These are phyloP conservation scores for Cynodonichthys magdalenae DNA, from an alignment of 2,797 vertebrate species.

Conservation along the genomic window DNA sequence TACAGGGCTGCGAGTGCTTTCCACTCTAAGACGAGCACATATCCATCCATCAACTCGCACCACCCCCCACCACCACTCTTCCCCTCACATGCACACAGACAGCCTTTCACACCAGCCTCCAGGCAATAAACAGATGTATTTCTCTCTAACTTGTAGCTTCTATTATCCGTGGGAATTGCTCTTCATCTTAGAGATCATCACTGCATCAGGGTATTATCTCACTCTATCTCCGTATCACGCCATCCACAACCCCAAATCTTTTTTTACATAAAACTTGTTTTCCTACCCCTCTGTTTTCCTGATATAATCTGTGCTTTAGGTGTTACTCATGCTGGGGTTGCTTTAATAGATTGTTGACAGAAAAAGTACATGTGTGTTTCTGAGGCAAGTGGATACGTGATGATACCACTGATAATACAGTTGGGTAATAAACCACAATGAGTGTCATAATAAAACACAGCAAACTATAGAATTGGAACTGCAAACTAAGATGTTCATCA, in stretches of 20 bases:
- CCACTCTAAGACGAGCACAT: constrained; percentile 26
- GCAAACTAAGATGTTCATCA: constrained; percentile 4
- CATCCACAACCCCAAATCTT: constrained; percentile 32
- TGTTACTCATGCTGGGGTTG: constrained; percentile 50
- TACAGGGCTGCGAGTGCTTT: constrained; percentile 21
- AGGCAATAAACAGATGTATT: constrained; percentile 55
- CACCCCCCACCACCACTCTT: constrained; percentile 33
- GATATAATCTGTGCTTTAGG: constrained; percentile 48
- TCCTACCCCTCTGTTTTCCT: constrained; percentile 9
- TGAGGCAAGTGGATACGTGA: neutral
- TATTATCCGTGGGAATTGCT: constrained; percentile 43
- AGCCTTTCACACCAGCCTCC: constrained; percentile 44
- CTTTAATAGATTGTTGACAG: constrained; percentile 41
- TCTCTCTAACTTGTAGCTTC: constrained; percentile 48
- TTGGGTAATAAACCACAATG: constrained; percentile 4
- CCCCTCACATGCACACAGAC: constrained; percentile 26
- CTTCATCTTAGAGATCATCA: constrained; percentile 56
- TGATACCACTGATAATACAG: constrained; percentile 3
- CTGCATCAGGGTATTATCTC: constrained; percentile 40
- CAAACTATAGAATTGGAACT: neutral
- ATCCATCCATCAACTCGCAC: constrained; percentile 34
- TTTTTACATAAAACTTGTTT: constrained; percentile 39
- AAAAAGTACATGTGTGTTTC: constrained; percentile 15
- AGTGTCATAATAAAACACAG: neutral
- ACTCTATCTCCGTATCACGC: constrained; percentile 30